Evolutionary conservation across 2,888 invertebrate species (phyloP), one percentile per base, ranked within the genome.

Genomic region (Dermolepida albohirtum): DNA sequence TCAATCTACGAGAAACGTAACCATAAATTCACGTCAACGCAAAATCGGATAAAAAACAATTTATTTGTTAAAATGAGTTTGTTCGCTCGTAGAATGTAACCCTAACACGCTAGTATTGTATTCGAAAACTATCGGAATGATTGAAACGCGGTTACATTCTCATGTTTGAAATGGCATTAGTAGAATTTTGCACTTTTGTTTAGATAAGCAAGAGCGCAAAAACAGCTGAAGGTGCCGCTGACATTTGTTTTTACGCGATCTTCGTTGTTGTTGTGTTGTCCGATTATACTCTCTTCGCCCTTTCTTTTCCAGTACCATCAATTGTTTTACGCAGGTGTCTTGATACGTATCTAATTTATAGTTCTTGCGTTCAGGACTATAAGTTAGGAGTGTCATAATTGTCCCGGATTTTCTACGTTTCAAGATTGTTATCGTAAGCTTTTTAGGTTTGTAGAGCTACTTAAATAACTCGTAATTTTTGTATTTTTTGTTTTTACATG

Each of bases 331-430:
- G 79, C 80, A 79, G 79, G 80, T 80, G 80, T 80, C 77, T 79
- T 77, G 81, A 82, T 82, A 76, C 76, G 70, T 78, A 82, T 82
- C 81, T 79, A 80, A 81, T 81, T 82, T 81, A 81, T 81, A 75
- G 78, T 74, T 74, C 73, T 74, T 70, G 71, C 73, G 62, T 71
- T 71, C 68, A 71, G 72, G 66, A 73, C 76, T 71, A 79, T 78
- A 80, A 78, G 74, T 79, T 78, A 78, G 75, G 71, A 69, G 77
- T 78, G 78, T 79, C 78, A 80, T 79, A 80, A 79, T 80, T 78
- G 79, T 75, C 73, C 75, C 66, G 74, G 75, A 77, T 77, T 76
- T 77, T 78, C 75, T 74, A 74, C 47, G 41, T 72, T 67, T 69
- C 71, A 68, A 69, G 78, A 78, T 79, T 74, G 75, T 76, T 78